phyloP scores from a whole-genome alignment of 92 coral and sea anemone genomes.

The Palythoa caribaeorum region DNA sequence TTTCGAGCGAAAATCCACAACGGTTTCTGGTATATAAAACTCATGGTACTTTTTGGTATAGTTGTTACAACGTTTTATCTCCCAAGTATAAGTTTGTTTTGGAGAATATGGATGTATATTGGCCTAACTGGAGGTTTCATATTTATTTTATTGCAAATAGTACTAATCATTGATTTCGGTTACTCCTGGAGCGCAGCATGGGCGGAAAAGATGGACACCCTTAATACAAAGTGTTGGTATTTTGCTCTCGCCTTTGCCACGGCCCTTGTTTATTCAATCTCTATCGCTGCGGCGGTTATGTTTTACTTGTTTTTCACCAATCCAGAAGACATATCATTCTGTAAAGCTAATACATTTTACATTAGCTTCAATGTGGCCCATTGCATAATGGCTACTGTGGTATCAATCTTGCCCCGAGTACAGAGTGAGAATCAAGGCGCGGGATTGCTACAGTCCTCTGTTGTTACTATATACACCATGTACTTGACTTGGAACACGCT shows the following conservation, averaged over 20 bases:
- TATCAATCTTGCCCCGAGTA: slow-evolving; percentile 88
- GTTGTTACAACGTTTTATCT: slow-evolving; percentile 80
- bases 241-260: slow-evolving; percentile 93
- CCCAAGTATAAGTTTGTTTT: slow-evolving; percentile 73
- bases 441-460: slow-evolving; percentile 94
- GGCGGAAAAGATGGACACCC: slow-evolving; percentile 96
- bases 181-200: slow-evolving; percentile 98
- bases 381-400: slow-evolving; percentile 87
- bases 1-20: slow-evolving; percentile 92
- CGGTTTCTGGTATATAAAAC: slow-evolving; percentile 96
- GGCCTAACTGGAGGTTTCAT: slow-evolving; percentile 95
- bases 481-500: slow-evolving; percentile 98
- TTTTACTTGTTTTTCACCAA: slow-evolving; percentile 88
- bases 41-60: slow-evolving; percentile 75
- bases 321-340: slow-evolving; percentile 82
- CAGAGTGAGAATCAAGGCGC: slow-evolving; percentile 93
- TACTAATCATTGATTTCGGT: slow-evolving; percentile 92
- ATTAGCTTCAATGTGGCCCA: slow-evolving; percentile 96
- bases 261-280: slow-evolving; percentile 84
- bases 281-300: slow-evolving; percentile 89
- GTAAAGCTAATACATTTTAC: slow-evolving; percentile 93
- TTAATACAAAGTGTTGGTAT: slow-evolving; percentile 93
- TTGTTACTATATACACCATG: slow-evolving; percentile 94
- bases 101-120: slow-evolving; percentile 92
- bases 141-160: slow-evolving; percentile 88